Base-by-base conservation (phyloP, 1,140 invertebrate genomes). In the Drosophila leontia region DNA sequence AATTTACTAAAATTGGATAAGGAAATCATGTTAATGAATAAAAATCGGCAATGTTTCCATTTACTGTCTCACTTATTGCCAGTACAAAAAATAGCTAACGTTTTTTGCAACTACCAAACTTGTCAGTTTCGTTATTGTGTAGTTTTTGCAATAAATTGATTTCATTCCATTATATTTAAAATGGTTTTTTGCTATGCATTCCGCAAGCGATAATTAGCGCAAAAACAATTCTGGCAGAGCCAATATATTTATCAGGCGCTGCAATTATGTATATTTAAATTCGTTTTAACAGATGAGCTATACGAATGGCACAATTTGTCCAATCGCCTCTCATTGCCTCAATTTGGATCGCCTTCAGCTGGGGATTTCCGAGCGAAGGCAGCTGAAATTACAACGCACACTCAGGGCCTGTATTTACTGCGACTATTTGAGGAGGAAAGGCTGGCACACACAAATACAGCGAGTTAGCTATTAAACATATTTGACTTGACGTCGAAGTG, bases 391-490 rank as follows among this genome's bases (percentile, higher is more conserved):
- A 77, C 63, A 67, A 44, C 17, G 64, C 56, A 65, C 50, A 60
- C 62, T 37, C 12, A 32, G 34, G 11, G 29, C 47, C 39, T 34
- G 39, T 70, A 45, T 70, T 69, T 68, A 50, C 56, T 29, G 23
- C 37, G 34, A 47, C 32, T 77, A 47, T 76, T 68, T 77, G 62
- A 45, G 67, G 39, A 68, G 48, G 67, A 60, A 76, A 76, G 12
- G 41, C 72, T 58, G 75, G 37, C 56, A 29, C 44, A 32, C 23
- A 69, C 61, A 67, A 53, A 67, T 47, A 77, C 70, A 58, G 72
- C 29, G 63, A 75, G 80, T 70, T 61, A 58, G 82, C 77, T 78
- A 84, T 85, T 77, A 77, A 78, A 80, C 72, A 85, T 85, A 82
- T 87, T 78, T 78, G 75, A 78, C 75, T 79, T 78, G 76, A 47